A percentile compares a stretch with the other conserved stretches of the same genome.
Evolutionary conservation across 2,888 invertebrate species (phyloP).

Genomic region (Cerceris rybyensis): DNA sequence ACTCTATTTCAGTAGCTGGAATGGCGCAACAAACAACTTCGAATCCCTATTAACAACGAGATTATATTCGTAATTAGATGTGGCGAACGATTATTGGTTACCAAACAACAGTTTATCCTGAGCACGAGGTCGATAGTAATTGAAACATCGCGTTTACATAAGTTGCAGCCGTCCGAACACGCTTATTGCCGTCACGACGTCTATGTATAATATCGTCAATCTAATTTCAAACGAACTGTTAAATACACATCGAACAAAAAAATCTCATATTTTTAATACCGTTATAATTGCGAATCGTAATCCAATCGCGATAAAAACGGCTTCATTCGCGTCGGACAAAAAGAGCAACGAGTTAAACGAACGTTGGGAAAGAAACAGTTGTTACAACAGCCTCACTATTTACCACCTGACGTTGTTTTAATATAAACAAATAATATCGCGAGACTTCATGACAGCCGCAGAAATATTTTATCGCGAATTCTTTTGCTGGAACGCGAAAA

Average conservation of each 20-base stretch:
- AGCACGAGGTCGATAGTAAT: constrained; percentile 47
- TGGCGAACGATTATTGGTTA: constrained; percentile 50
- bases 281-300: too few relatives aligned
- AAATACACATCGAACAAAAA: constrained; percentile 31
- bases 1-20: not conserved
- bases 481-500: too few relatives aligned
- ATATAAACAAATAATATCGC: too few relatives aligned
- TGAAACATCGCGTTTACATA: constrained; percentile 45
- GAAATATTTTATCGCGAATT: too few relatives aligned
- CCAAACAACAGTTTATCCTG: constrained; percentile 28
- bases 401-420: too few relatives aligned
- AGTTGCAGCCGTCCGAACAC: constrained; percentile 7
- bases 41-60: constrained; percentile 17
- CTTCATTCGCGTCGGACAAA: not conserved
- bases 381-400: not conserved
- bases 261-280: too few relatives aligned
- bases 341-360: not conserved
- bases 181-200: constrained; percentile 25
- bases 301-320: not conserved
- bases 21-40: constrained; percentile 8
- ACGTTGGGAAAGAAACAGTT: not conserved
- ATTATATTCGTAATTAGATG: constrained; percentile 53
- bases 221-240: constrained; percentile 47
- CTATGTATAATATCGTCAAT: constrained; percentile 13
- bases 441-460: too few relatives aligned